Percentiles rank a stretch among this genome's conserved stretches.
These are phyloP conservation scores for Alosa sapidissima DNA, from an alignment of 2,797 vertebrate species.

Conservation along the genomic window DNA sequence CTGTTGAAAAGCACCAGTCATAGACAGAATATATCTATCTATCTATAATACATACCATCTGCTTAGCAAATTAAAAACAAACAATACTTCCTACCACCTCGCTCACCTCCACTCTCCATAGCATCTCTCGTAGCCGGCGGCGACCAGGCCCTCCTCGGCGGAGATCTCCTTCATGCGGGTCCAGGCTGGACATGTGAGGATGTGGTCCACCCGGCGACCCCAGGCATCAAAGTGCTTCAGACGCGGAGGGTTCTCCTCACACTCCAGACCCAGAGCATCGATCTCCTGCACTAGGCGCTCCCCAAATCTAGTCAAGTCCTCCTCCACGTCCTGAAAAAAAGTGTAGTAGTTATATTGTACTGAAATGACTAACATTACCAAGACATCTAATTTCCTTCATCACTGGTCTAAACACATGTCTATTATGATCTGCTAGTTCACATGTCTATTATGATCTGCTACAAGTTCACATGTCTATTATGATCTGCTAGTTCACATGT, in stretches of 20 bases:
- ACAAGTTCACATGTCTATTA: too few relatives aligned
- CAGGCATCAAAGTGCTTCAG: conserved; percentile 75
- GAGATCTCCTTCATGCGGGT: conserved; percentile 77
- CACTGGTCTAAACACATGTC: too few relatives aligned
- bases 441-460: too few relatives aligned
- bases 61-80: not conserved
- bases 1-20: not conserved
- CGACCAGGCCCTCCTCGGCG: conserved; percentile 76
- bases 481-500: too few relatives aligned
- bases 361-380: too few relatives aligned
- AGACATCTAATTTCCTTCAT: too few relatives aligned
- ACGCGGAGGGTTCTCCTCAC: conserved; percentile 72
- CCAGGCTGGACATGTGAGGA: conserved; percentile 78
- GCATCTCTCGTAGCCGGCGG: conserved; percentile 77
- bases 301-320: conserved; percentile 77
- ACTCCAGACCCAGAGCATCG: conserved; percentile 72
- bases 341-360: too few relatives aligned
- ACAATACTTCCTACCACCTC: too few relatives aligned
- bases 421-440: too few relatives aligned
- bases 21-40: not conserved
- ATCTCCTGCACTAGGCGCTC: conserved; percentile 68
- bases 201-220: conserved; percentile 74
- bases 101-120: conserved; percentile 78
- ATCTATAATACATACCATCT: not conserved
- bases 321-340: conserved; percentile 56